Evolutionary conservation across 2,888 invertebrate genomes (phyloP).

Genomic region (Heliconius sara): DNA sequence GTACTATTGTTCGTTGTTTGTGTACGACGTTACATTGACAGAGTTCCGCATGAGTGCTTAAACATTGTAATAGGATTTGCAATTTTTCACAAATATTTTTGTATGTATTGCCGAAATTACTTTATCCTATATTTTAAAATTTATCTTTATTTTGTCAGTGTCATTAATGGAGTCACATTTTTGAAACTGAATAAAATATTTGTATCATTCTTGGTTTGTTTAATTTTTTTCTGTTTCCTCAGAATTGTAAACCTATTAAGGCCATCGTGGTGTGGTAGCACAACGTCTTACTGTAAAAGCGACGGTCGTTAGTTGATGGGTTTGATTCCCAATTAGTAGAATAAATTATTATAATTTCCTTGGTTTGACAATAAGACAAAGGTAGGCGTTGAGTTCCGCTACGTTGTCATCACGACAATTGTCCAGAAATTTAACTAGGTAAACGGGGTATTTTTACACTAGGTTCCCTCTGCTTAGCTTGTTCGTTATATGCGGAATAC

Average conservation of each 20-base stretch:
- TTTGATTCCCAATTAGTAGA: not conserved
- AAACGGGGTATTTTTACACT: not conserved
- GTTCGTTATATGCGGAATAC: not conserved
- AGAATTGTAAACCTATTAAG: too few species aligned
- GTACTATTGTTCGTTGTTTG: constrained; percentile 48
- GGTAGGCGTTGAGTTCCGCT: not conserved
- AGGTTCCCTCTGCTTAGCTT: not conserved
- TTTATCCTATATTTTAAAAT: constrained; percentile 60
- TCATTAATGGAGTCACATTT: constrained; percentile 62
- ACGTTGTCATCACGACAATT: not conserved
- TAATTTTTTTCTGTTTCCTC: constrained; percentile 29
- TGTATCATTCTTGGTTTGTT: constrained; percentile 50
- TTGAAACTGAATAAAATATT: constrained; percentile 55
- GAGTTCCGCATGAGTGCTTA: constrained; percentile 51
- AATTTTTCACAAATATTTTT: constrained; percentile 46
- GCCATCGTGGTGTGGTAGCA: too few species aligned
- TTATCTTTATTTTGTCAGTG: constrained; percentile 66
- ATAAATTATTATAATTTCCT: not conserved
- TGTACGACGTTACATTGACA: constrained; percentile 42
- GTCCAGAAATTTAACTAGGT: not conserved
- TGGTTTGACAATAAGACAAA: not conserved
- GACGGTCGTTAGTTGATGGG: not conserved
- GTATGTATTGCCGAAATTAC: constrained; percentile 61
- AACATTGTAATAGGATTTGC: constrained; percentile 47
- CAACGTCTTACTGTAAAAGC: not conserved